phyloP scores from a whole-genome alignment of 1,140 invertebrate species.

The Lycorma delicatula region DNA sequence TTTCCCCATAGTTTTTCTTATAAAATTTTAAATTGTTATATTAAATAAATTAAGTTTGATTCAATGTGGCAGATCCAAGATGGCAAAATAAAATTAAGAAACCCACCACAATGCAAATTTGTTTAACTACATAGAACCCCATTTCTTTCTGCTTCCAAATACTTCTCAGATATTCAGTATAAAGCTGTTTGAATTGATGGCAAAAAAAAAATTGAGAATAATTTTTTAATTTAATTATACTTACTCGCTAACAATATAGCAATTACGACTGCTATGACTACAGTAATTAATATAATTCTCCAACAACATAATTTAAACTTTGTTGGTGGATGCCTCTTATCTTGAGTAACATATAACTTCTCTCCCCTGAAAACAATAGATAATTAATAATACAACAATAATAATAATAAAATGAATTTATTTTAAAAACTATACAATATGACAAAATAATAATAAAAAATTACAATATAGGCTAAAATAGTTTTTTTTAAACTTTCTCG shows the following conservation, averaged over 20 bases:
- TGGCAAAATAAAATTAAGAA: too few relatives aligned
- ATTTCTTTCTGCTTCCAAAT: too few relatives aligned
- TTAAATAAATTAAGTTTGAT: too few relatives aligned
- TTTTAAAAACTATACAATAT: not conserved
- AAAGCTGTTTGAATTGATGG: not conserved
- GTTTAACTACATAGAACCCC: too few relatives aligned
- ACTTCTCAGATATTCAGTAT: too few relatives aligned
- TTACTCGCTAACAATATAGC: constrained; percentile 62
- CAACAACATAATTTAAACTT: constrained; percentile 29
- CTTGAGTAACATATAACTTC: constrained; percentile 71
- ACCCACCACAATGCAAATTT: too few relatives aligned
- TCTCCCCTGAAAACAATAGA: constrained; percentile 55
- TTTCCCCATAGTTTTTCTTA: too few relatives aligned
- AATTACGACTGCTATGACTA: constrained; percentile 53
- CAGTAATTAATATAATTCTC: constrained; percentile 43
- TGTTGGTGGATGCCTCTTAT: constrained; percentile 47
- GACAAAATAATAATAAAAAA: not conserved
- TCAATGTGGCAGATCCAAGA: too few relatives aligned
- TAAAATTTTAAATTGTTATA: too few relatives aligned
- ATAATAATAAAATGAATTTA: not conserved
- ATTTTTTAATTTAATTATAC: constrained; percentile 34
- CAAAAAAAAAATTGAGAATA: constrained; percentile 10
- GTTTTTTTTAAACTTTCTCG: too few relatives aligned
- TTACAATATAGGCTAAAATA: too few relatives aligned
- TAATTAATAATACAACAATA: not conserved